These are phyloP conservation scores for Clivina fossor DNA, from an alignment of 2,888 invertebrate genomes.

Conservation along the genomic window DNA sequence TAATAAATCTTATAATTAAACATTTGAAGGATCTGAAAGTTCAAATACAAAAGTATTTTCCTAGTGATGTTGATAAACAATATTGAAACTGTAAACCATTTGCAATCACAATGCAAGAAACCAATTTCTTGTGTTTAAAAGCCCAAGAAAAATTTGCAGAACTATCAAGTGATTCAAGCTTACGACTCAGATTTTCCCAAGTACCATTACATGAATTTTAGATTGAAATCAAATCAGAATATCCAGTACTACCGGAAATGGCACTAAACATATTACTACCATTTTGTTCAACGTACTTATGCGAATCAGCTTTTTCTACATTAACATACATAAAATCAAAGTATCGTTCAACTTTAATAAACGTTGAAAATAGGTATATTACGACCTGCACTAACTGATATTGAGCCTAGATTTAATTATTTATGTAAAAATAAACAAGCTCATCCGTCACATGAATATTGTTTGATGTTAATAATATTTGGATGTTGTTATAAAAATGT, in stretches of 20 bases:
- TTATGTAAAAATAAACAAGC: constrained; percentile 39
- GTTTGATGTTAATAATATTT: too few relatives aligned
- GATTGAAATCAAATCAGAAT: constrained; percentile 37
- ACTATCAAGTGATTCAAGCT: constrained; percentile 37
- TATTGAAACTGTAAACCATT: too few relatives aligned
- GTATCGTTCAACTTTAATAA: constrained; percentile 38
- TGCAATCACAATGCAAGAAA: too few relatives aligned
- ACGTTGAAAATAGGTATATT: constrained; percentile 38
- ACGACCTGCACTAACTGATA: constrained; percentile 38
- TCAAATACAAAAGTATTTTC: too few relatives aligned
- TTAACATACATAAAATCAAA: constrained; percentile 37
- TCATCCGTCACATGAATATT: constrained; percentile 34
- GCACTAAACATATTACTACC: constrained; percentile 36
- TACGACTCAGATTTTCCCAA: constrained; percentile 30
- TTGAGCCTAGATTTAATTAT: constrained; percentile 39
- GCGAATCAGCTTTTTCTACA: constrained; percentile 37
- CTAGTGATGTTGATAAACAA: too few relatives aligned
- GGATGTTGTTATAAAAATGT: too few relatives aligned
- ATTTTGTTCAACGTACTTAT: constrained; percentile 38
- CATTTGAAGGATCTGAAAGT: too few relatives aligned
- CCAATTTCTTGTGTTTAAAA: too few relatives aligned
- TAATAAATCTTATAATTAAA: too few relatives aligned
- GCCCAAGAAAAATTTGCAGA: constrained; percentile 37
- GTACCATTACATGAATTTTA: constrained; percentile 37
- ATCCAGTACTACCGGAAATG: constrained; percentile 36